Base-by-base conservation (phyloP, 1,140 invertebrate species). In the Drosophila orena region DNA sequence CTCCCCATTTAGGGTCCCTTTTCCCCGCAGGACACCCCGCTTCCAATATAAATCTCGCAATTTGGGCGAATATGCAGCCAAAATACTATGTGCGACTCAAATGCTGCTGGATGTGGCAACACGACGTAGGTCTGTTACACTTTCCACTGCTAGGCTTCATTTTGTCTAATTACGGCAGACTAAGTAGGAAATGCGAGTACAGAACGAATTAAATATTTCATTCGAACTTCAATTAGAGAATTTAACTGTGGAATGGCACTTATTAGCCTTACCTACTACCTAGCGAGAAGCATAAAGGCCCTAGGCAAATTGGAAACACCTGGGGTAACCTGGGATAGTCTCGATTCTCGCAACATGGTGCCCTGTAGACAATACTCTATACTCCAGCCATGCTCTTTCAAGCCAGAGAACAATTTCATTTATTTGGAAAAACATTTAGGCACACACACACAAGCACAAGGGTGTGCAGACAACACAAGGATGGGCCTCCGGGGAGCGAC, bases 41-140 rank as follows among this genome's bases (percentile, higher is more conserved):
- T 56, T 71, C 65, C 60, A 72, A 78, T 64, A 55, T 71, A 58
- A 62, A 56, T 71, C 80, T 71, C 24, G 77, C 62, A 80, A 72
- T 81, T 81, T 71, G 40, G 57, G 55, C 38, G 35, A 65, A 80
- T 71, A 64, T 76, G 77, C 53, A 62, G 56, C 64, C 54, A 55
- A 71, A 75, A 75, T 57, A 71, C 61, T 46, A 56, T 62, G 38
- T 30, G 47, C 34, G 24, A 34, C 7, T 20, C 30, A 49, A 69
- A 37, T 57, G 64, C 64, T 56, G 42, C 35, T 47, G 11, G n/a
- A 69, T 69, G n/a, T 47, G 17, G 40, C 2, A 42, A 15, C 17
- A 15, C 7, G 8, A 30, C 30, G 30, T 30, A 8, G 30, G 2
- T 30, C 7, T 8, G 30, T 8, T 30, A 10, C 30, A 30, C 30